Evolutionary conservation across 1,140 invertebrate genomes (phyloP).

Genomic region (Conus ventricosus): DNA sequence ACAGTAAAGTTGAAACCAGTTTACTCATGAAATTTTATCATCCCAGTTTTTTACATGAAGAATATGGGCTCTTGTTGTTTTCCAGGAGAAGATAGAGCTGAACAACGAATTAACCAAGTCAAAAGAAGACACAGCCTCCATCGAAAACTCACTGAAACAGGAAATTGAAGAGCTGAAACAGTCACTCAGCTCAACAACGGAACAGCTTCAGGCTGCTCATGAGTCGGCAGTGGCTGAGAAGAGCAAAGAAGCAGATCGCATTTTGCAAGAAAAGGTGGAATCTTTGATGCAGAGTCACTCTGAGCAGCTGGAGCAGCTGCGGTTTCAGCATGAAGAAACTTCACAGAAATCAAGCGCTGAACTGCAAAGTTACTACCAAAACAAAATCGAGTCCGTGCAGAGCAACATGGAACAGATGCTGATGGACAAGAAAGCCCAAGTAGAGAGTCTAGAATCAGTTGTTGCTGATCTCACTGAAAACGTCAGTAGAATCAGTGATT

Average conservation of each 20-base stretch:
- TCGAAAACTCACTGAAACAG: conserved; percentile 35
- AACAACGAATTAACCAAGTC: conserved; percentile 50
- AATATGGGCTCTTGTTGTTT: background rate
- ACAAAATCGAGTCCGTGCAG: conserved; percentile 52
- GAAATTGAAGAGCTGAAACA: conserved; percentile 47
- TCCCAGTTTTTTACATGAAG: no score
- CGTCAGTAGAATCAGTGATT: background rate
- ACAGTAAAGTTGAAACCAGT: no score
- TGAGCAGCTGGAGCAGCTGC: conserved; percentile 53
- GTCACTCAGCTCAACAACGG: conserved; percentile 34
- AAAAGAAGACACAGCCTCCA: conserved; percentile 48
- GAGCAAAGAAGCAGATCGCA: conserved; percentile 26
- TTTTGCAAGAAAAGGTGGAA: conserved; percentile 51
- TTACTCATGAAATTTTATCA: no score
- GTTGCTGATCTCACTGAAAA: conserved; percentile 20
- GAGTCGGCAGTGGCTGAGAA: conserved; percentile 33
- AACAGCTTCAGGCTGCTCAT: conserved; percentile 47
- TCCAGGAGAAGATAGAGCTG: conserved; percentile 57
- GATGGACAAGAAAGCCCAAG: conserved; percentile 52
- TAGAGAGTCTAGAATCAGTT: conserved; percentile 29
- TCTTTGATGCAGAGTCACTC: conserved; percentile 55
- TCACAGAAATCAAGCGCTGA: conserved; percentile 48
- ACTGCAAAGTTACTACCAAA: conserved; percentile 56
- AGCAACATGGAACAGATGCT: conserved; percentile 51
- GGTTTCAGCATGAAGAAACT: conserved; percentile 55